Conservation (phyloP, 2,113 vertebrate genomes). For the Oncorhynchus mykiss region DNA sequence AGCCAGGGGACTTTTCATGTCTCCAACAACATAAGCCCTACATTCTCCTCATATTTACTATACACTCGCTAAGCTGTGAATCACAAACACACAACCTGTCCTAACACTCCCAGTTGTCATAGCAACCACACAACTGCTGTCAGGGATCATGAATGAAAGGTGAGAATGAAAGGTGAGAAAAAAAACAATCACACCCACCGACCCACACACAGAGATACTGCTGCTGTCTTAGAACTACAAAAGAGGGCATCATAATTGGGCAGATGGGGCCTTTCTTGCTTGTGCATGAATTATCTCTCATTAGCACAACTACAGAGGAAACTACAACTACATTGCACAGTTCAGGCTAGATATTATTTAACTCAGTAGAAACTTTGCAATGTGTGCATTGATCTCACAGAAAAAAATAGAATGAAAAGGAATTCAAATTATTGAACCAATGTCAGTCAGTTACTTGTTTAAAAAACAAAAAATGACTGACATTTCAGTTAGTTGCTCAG, state of each 20-base stretch:
- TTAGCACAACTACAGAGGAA: conserved; percentile 66
- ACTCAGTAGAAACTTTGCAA: no score
- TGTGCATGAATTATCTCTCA: conserved; percentile 58
- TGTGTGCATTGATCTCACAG: no score
- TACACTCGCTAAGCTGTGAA: not conserved
- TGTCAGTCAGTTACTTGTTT: no score
- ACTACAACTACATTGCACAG: no score
- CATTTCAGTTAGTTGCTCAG: no score
- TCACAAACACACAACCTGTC: not conserved
- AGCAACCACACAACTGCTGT: conserved; percentile 1
- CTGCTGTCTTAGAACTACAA: conserved; percentile 57
- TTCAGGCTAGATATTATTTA: no score
- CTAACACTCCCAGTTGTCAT: conserved; percentile 2
- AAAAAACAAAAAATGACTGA: no score
- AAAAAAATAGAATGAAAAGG: no score
- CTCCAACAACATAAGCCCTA: no score
- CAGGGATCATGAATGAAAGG: not conserved
- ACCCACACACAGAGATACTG: not conserved
- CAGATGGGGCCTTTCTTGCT: conserved; percentile 62
- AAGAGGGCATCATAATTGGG: conserved; percentile 52
- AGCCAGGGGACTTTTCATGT: no score
- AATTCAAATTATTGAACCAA: no score
- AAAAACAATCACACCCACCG: not conserved
- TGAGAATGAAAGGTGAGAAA: not conserved
- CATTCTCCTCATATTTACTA: no score